Base-by-base conservation (phyloP, 2,888 invertebrate species). In the Bombylius discolor region DNA sequence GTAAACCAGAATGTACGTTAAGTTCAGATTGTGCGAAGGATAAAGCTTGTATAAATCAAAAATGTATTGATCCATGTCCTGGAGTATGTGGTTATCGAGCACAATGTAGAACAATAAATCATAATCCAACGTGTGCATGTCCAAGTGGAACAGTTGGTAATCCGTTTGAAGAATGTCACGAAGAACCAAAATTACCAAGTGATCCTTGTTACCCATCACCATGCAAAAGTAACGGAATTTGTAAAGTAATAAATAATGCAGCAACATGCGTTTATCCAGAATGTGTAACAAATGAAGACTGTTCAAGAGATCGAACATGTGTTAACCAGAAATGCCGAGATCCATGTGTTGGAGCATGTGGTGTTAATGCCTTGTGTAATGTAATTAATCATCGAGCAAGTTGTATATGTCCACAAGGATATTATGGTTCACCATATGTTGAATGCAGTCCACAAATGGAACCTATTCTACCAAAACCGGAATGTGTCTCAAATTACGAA, bases 131-230 rank as follows among this genome's bases (percentile, higher is more conserved):
- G 52, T 93, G 93, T 68, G 84, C 81, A 62, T 93, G 93, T 67
- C 83, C 84, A 58, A 77, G 75, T 58, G 80, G 80, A 55, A 81
- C 79, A 65, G 78, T 82, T n/a, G 91, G 91, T 23, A 86, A 92
- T 80, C 89, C 92, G 49, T 89, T 90, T 67, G 78, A 81, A 9
- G 79, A 80, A 65, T 89, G 89, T 68, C 76, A 78, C 60, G 64
- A 68, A 51, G 70, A 71, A 12, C 62, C 67, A 45, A 61, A 64
- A 39, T 57, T 63, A 4, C 77, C 77, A 51, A 71, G 73, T 56
- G 85, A 91, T 70, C 88, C 87, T n/a, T 92, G 92, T 75, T 82
- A 81, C 67, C 89, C 89, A 58, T 87, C 88, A 47, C 91, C 91
- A 1, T 93, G 92, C 67, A 83, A 84, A 49, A 80, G 82, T 52